Evolutionary conservation across 2,888 invertebrate species (phyloP).

Genomic region (Oligia latruncula): DNA sequence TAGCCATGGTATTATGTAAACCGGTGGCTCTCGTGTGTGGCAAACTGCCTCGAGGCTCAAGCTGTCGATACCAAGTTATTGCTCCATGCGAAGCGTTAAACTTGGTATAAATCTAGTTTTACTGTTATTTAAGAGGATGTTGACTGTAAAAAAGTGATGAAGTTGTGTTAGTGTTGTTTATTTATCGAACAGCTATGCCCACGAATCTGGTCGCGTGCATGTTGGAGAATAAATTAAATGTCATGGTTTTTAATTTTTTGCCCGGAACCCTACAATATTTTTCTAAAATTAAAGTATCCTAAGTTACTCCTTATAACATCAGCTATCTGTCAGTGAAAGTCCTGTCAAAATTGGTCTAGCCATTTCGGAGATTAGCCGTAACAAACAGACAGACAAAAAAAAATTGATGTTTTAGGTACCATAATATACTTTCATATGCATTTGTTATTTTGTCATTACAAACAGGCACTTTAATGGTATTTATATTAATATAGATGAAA

Average conservation of each 20-base stretch:
- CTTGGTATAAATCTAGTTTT: conserved; percentile 43
- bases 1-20: conserved; percentile 10
- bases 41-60: conserved; percentile 25
- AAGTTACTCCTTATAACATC: background rate
- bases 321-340: too few species aligned
- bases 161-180: background rate
- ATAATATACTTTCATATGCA: too few species aligned
- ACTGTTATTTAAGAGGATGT: conserved; percentile 40
- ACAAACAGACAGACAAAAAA: too few species aligned
- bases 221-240: background rate
- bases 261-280: background rate
- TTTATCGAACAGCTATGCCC: background rate
- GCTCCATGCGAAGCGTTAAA: conserved; percentile 31
- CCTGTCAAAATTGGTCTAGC: too few species aligned
- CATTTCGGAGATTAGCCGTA: too few species aligned
- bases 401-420: too few species aligned
- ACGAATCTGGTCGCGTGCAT: background rate
- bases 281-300: background rate
- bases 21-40: conserved; percentile 51
- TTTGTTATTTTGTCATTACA: background rate
- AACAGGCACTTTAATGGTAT: background rate
- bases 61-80: conserved; percentile 34
- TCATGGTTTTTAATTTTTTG: background rate
- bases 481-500: too few species aligned
- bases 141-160: background rate